A percentile compares a stretch with the other conserved stretches of the same genome.
These are phyloP conservation scores for Bradypodion ventrale DNA, from an alignment of 2,797 vertebrate genomes.

Conservation along the genomic window DNA sequence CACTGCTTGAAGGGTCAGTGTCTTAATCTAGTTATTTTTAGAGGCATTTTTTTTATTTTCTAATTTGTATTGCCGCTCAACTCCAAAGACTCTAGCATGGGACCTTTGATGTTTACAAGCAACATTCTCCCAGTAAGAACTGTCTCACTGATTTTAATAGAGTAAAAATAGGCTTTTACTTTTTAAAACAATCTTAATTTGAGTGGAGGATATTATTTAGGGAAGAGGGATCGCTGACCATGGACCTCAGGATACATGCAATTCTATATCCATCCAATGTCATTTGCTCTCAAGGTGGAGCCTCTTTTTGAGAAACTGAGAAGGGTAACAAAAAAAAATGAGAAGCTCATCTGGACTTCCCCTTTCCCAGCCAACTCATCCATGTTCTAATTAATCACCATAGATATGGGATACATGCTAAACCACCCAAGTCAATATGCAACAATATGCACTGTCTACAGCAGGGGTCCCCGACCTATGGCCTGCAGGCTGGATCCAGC, in stretches of 20 bases:
- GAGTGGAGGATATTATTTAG: background rate
- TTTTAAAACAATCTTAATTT: too few relatives aligned
- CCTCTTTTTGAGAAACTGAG: background rate
- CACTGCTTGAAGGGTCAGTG: too few relatives aligned
- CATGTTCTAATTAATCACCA: background rate
- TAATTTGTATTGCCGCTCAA: too few relatives aligned
- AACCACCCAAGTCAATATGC: too few relatives aligned
- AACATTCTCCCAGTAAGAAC: background rate
- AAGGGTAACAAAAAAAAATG: background rate
- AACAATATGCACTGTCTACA: too few relatives aligned
- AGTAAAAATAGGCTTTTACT: background rate
- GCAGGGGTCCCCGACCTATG: too few relatives aligned
- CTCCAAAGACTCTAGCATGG: too few relatives aligned
- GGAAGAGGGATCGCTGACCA: background rate
- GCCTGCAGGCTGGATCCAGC: too few relatives aligned
- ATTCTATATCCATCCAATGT: background rate
- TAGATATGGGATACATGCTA: too few relatives aligned
- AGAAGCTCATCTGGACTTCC: background rate
- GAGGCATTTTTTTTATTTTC: too few relatives aligned
- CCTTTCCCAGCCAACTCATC: background rate
- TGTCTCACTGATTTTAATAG: background rate
- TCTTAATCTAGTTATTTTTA: background rate
- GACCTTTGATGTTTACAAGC: background rate
- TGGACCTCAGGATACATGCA: background rate
- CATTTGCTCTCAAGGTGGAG: background rate